Conservation (phyloP, 2,888 invertebrate species). For the Microchrysa polita region DNA sequence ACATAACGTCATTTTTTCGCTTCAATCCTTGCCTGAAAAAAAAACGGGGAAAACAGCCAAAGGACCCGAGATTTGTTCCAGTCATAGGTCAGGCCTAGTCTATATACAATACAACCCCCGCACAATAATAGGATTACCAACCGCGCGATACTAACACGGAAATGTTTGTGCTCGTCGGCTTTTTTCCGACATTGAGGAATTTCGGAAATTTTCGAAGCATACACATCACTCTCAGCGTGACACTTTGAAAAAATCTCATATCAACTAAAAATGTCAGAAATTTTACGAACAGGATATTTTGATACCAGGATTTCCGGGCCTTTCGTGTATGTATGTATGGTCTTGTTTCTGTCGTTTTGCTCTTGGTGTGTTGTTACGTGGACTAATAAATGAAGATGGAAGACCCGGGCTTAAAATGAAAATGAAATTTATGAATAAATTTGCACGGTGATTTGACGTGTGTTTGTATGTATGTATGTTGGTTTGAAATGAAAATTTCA, state of each 20-base stretch:
- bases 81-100: too few species aligned
- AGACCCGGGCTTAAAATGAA: not conserved
- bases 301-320: not conserved
- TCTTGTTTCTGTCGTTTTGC: not conserved
- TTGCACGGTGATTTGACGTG: conserved; percentile 1
- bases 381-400: conserved; percentile 17
- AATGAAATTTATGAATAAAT: conserved; percentile 22
- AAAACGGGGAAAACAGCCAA: too few species aligned
- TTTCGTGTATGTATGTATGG: too few species aligned
- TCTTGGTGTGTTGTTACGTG: too few species aligned
- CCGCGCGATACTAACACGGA: conserved; percentile 1
- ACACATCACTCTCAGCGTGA: conserved; percentile 31
- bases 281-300: conserved; percentile 27
- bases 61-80: too few species aligned
- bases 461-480: too few species aligned
- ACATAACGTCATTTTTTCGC: too few species aligned
- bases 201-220: conserved; percentile 3
- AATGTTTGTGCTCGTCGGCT: conserved; percentile 7
- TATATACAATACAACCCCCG: too few species aligned
- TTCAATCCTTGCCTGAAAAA: too few species aligned
- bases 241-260: conserved; percentile 39
- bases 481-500: too few species aligned
- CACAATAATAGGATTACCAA: conserved; percentile 13
- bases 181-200: conserved; percentile 12
- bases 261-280: conserved; percentile 31